A percentile compares a stretch with the other conserved stretches of the same genome.
Evolutionary conservation across 92 coral and sea anemone species (phyloP).

Genomic region (Pocillopora grandis): DNA sequence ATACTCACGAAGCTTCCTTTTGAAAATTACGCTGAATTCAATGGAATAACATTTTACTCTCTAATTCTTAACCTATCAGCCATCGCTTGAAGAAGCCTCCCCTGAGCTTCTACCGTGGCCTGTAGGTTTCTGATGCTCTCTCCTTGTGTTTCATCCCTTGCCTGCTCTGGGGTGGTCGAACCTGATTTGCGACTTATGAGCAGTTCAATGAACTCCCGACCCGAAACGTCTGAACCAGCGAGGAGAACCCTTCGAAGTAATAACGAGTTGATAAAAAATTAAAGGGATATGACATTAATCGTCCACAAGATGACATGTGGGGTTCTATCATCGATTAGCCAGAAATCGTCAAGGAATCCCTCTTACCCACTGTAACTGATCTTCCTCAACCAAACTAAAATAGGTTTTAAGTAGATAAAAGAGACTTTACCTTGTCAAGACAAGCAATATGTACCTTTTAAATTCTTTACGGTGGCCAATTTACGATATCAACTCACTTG

Average conservation of each 20-base stretch:
- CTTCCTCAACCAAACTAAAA: no score
- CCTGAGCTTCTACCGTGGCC: constrained; percentile 66
- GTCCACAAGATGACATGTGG: not conserved
- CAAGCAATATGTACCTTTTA: no score
- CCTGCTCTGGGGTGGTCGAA: not conserved
- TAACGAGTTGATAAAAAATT: not conserved
- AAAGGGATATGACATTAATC: not conserved
- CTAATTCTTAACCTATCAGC: constrained; percentile 41
- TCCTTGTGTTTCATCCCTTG: not conserved
- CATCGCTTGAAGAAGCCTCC: constrained; percentile 60
- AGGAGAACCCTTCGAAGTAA: constrained; percentile 5
- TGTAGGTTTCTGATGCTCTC: constrained; percentile 15
- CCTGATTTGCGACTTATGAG: constrained; percentile 9
- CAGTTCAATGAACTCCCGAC: constrained; percentile 8
- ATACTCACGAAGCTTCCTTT: not conserved
- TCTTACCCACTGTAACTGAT: no score
- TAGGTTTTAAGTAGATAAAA: no score
- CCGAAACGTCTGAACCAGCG: constrained; percentile 15
- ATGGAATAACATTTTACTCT: not conserved
- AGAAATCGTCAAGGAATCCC: not conserved
- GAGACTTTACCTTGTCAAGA: no score
- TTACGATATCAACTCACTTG: no score
- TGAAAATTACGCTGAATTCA: not conserved
- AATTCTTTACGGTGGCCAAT: no score
- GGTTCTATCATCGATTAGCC: not conserved